These are phyloP conservation scores for Intellagama lesueurii DNA, from an alignment of 2,797 vertebrate genomes.

Conservation along the genomic window DNA sequence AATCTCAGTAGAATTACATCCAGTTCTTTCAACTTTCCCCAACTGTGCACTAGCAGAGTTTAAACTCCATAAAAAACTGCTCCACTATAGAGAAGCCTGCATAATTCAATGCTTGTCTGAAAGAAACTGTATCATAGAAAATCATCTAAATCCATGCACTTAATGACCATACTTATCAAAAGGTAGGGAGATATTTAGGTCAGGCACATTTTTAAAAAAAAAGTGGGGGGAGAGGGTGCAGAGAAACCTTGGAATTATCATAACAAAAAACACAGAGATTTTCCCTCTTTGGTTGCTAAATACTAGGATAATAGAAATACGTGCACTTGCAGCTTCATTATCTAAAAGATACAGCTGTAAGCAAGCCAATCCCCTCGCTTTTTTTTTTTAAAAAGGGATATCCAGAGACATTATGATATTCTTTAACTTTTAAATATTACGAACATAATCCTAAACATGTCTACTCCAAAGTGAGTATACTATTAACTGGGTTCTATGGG, in stretches of 20 bases:
- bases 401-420: neutral
- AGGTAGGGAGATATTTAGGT: slow-evolving; percentile 60
- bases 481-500: no score
- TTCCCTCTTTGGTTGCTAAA: slow-evolving; percentile 21
- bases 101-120: slow-evolving; percentile 54
- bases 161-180: slow-evolving; percentile 59
- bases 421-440: neutral
- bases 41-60: neutral
- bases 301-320: slow-evolving; percentile 25
- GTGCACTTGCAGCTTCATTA: slow-evolving; percentile 24
- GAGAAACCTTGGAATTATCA: slow-evolving; percentile 17
- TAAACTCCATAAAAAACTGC: neutral
- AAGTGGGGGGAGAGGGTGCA: neutral
- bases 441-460: neutral
- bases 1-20: neutral
- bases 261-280: slow-evolving; percentile 14
- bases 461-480: no score
- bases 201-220: slow-evolving; percentile 48
- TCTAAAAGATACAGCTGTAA: slow-evolving; percentile 33
- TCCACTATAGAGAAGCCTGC: neutral
- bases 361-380: neutral
- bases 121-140: slow-evolving; percentile 56
- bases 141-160: slow-evolving; percentile 68
- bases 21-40: neutral
- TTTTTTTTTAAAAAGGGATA: neutral